Percentiles rank a stretch among this genome's conserved stretches.
Evolutionary conservation across 2,113 vertebrate species (phyloP).

Genomic region (Actinemys pallida): DNA sequence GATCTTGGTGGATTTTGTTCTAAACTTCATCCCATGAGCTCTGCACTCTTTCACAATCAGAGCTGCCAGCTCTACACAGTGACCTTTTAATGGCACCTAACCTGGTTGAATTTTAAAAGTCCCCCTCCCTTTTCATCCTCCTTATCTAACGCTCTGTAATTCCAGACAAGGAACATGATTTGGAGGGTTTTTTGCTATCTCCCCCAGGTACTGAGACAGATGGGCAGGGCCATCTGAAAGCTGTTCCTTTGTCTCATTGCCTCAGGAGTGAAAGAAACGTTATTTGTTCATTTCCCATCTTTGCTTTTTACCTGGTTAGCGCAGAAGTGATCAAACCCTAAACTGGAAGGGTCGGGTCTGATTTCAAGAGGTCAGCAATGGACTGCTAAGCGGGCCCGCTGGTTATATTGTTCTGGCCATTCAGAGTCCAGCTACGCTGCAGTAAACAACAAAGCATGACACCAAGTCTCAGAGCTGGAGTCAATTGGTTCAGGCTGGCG

Average conservation of each 20-base stretch:
- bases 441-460: not conserved
- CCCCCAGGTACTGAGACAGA: slow-evolving; percentile 25
- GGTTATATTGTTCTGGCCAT: not conserved
- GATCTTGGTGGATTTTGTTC: accelerated
- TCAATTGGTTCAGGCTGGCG: too few species aligned
- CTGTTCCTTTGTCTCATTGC: not conserved
- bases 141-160: slow-evolving; percentile 41
- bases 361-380: not conserved
- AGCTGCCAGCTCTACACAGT: not conserved
- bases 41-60: not conserved
- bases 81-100: slow-evolving; percentile 48
- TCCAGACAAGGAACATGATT: not conserved
- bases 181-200: slow-evolving; percentile 4
- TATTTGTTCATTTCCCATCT: not conserved
- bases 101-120: slow-evolving; percentile 64
- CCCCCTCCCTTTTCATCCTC: slow-evolving; percentile 27
- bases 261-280: not conserved
- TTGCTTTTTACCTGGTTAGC: not conserved
- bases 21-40: not conserved
- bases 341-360: not conserved
- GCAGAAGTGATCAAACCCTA: not conserved
- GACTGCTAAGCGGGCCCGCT: not conserved
- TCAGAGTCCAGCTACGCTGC: not conserved
- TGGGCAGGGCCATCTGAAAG: not conserved
- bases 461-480: not conserved